These are phyloP conservation scores for Thymelicus sylvestris DNA, from an alignment of 2,888 invertebrate genomes.

Conservation along the genomic window DNA sequence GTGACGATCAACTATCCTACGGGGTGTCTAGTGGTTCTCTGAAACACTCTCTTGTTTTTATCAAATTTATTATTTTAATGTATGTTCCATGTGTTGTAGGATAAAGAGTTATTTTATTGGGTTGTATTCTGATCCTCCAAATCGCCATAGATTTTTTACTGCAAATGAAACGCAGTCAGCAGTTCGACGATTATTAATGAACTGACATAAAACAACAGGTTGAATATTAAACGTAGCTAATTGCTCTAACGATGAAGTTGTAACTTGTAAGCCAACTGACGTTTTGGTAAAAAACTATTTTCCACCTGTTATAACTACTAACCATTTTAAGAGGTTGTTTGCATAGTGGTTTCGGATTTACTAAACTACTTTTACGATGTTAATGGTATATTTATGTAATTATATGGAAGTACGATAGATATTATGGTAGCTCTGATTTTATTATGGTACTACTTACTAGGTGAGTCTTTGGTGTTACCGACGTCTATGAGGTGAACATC, in stretches of 20 bases:
- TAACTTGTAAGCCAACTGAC: conserved; percentile 62
- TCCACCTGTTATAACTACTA: conserved; percentile 66
- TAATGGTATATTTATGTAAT: no score
- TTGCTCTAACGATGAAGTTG: conserved; percentile 56
- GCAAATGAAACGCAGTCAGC: background rate
- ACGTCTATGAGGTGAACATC: no score
- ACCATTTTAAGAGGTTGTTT: conserved; percentile 1
- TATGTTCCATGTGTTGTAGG: no score
- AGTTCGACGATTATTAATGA: conserved; percentile 26
- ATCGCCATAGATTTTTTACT: background rate
- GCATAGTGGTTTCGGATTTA: background rate
- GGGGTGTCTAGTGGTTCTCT: no score
- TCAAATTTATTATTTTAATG: no score
- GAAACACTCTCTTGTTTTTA: no score
- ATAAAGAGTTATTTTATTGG: background rate
- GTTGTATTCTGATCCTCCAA: background rate
- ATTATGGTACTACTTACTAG: no score
- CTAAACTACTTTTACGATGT: no score
- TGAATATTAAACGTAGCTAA: conserved; percentile 71
- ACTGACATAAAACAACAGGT: conserved; percentile 65
- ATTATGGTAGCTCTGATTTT: no score
- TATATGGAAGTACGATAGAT: no score
- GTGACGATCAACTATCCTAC: no score
- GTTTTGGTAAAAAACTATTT: conserved; percentile 55
- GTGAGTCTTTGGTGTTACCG: no score